Percentiles rank a stretch among this genome's conserved stretches.
Evolutionary conservation across 2,888 invertebrate genomes (phyloP).

Genomic region (Biston betularia): DNA sequence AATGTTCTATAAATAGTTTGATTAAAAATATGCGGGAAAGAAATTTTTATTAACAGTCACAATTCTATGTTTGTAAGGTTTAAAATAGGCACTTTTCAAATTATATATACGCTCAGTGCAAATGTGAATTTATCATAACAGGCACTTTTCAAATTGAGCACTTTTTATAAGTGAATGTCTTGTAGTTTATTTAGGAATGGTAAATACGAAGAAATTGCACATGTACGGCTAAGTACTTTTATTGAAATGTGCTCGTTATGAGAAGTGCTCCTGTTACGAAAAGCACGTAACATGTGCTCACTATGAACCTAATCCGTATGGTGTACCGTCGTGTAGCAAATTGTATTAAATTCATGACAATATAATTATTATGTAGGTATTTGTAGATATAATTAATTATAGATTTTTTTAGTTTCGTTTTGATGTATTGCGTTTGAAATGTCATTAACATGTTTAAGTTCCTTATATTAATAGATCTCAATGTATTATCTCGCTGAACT

Average conservation of each 20-base stretch:
- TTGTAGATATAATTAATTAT: constrained; percentile 15
- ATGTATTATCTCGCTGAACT: constrained; percentile 66
- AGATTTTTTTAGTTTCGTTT: constrained; percentile 47
- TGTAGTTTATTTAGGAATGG: neutral
- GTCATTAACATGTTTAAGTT: constrained; percentile 63
- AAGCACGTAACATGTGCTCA: no score
- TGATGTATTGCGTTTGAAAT: constrained; percentile 56
- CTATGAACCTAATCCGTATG: neutral
- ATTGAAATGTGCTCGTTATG: no score
- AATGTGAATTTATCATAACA: no score
- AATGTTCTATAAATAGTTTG: constrained; percentile 1
- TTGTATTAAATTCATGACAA: constrained; percentile 74
- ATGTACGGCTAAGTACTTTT: no score
- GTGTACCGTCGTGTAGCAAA: constrained; percentile 47
- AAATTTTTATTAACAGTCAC: constrained; percentile 9
- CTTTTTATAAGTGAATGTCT: neutral
- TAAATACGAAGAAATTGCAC: no score
- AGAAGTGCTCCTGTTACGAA: no score
- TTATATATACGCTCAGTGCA: no score
- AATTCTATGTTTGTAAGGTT: neutral
- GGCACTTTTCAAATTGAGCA: no score
- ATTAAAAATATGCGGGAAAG: constrained; percentile 3
- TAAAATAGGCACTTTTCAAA: no score
- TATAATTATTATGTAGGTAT: constrained; percentile 47
- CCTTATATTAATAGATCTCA: constrained; percentile 78